These are phyloP conservation scores for Oryctes rhinoceros DNA, from an alignment of 1,140 invertebrate species.

Conservation along the genomic window DNA sequence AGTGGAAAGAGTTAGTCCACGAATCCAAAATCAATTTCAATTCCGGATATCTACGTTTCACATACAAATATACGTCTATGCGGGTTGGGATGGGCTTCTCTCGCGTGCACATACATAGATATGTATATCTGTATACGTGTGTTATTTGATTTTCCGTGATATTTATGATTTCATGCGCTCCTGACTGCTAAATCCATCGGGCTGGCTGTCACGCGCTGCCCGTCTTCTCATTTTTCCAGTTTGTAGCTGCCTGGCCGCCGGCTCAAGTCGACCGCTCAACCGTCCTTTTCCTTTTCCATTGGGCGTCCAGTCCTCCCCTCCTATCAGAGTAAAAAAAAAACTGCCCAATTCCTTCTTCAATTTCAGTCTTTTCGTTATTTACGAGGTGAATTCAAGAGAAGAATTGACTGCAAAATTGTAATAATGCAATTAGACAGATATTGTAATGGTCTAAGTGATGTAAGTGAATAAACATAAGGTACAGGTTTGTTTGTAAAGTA, in stretches of 20 bases:
- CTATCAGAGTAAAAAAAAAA: not conserved
- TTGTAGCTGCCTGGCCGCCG: not conserved
- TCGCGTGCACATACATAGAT: not conserved
- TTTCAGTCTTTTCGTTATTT: not conserved
- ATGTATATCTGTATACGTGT: not conserved
- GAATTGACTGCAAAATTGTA: too few species aligned
- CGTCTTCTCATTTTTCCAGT: not conserved
- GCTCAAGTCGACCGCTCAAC: conserved; percentile 7
- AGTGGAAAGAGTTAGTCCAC: conserved; percentile 15
- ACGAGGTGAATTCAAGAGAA: not conserved
- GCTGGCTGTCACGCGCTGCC: conserved; percentile 40
- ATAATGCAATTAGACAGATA: too few species aligned
- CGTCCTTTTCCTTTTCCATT: not conserved
- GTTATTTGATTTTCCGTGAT: conserved; percentile 52
- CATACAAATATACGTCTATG: not conserved
- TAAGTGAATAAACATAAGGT: too few species aligned
- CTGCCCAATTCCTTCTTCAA: not conserved
- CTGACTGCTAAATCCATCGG: conserved; percentile 50
- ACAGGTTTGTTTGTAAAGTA: too few species aligned
- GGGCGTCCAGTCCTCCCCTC: not conserved
- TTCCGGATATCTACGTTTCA: conserved; percentile 27
- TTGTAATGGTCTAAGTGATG: too few species aligned
- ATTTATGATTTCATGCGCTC: conserved; percentile 51
- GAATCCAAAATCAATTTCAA: conserved; percentile 39
- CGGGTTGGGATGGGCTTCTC: not conserved